Evolutionary conservation across 2,888 invertebrate genomes (phyloP).

Genomic region (Oscheius sp.): DNA sequence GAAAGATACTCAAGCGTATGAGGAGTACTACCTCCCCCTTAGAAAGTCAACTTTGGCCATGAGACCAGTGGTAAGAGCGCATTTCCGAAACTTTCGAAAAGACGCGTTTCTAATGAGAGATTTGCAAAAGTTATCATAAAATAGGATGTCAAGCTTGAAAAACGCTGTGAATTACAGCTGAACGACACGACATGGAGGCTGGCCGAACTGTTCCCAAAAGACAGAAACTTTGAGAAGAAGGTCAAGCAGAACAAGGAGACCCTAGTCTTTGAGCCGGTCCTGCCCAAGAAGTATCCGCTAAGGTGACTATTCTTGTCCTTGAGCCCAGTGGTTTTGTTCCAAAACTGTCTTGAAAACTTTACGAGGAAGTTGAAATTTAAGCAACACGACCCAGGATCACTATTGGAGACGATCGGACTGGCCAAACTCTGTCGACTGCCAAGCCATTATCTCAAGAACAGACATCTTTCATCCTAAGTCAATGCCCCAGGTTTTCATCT

Average conservation of each 20-base stretch:
- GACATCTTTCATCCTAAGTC: slow-evolving; percentile 61
- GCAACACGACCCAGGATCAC: slow-evolving; percentile 3
- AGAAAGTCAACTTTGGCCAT: slow-evolving; percentile 40
- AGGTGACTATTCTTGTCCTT: slow-evolving; percentile 3
- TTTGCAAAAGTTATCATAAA: background rate
- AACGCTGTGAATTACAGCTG: slow-evolving; percentile 33
- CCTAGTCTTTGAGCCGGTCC: background rate
- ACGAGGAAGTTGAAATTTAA: background rate
- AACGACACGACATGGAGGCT: slow-evolving; percentile 54
- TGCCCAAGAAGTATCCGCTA: slow-evolving; percentile 32
- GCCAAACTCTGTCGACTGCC: slow-evolving; percentile 58
- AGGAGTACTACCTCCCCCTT: slow-evolving; percentile 34
- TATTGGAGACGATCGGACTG: slow-evolving; percentile 60
- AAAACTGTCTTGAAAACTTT: background rate
- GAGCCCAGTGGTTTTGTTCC: background rate
- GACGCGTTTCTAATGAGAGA: background rate
- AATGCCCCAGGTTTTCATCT: slow-evolving; percentile 80
- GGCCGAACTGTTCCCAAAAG: slow-evolving; percentile 47
- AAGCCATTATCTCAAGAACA: slow-evolving; percentile 51
- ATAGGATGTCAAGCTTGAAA: background rate
- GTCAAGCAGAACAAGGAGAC: slow-evolving; percentile 35
- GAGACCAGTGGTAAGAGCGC: slow-evolving; percentile 38
- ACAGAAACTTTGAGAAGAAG: slow-evolving; percentile 48
- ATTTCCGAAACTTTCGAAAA: background rate
- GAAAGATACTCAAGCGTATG: slow-evolving; percentile 38